Percentiles rank a stretch among this genome's conserved stretches.
Conservation (phyloP, 2,888 invertebrate genomes). For the Meandrusa payeni region DNA sequence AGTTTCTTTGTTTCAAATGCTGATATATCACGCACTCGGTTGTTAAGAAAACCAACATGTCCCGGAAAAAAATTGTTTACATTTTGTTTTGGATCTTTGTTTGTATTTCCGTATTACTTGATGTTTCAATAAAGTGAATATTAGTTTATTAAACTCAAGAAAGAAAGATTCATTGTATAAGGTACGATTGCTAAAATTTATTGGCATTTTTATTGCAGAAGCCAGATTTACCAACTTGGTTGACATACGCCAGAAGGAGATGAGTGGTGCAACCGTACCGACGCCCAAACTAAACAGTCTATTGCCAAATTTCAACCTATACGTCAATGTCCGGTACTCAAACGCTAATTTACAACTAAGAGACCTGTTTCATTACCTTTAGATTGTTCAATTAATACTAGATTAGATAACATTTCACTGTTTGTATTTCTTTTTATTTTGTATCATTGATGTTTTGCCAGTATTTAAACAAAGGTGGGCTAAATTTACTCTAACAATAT, state of each 20-base stretch:
- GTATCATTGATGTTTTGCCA: neutral
- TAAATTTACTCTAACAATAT: neutral
- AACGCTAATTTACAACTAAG: slow-evolving; percentile 27
- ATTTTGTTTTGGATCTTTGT: too few relatives aligned
- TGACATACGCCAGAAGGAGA: slow-evolving; percentile 97
- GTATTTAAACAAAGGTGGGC: neutral
- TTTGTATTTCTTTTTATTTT: neutral
- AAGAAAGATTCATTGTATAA: too few relatives aligned
- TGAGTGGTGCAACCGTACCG: slow-evolving; percentile 89
- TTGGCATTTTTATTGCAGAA: slow-evolving; percentile 58
- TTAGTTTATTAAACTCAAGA: too few relatives aligned
- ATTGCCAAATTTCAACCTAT: slow-evolving; percentile 37
- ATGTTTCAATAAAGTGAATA: too few relatives aligned
- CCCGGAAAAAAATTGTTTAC: too few relatives aligned
- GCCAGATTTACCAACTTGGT: slow-evolving; percentile 71
- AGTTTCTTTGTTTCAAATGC: too few relatives aligned
- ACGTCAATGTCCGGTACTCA: slow-evolving; percentile 39
- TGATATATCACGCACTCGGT: too few relatives aligned
- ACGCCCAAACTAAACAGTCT: slow-evolving; percentile 31
- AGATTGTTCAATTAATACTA: slow-evolving; percentile 13
- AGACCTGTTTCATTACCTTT: slow-evolving; percentile 9
- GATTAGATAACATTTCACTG: neutral
- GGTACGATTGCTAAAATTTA: too few relatives aligned
- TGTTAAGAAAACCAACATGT: too few relatives aligned
- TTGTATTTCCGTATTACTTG: too few relatives aligned